Percentiles rank a stretch among this genome's conserved stretches.
Evolutionary conservation across 2,888 invertebrate genomes (phyloP).

Genomic region (Zaprionus bogoriensis): DNA sequence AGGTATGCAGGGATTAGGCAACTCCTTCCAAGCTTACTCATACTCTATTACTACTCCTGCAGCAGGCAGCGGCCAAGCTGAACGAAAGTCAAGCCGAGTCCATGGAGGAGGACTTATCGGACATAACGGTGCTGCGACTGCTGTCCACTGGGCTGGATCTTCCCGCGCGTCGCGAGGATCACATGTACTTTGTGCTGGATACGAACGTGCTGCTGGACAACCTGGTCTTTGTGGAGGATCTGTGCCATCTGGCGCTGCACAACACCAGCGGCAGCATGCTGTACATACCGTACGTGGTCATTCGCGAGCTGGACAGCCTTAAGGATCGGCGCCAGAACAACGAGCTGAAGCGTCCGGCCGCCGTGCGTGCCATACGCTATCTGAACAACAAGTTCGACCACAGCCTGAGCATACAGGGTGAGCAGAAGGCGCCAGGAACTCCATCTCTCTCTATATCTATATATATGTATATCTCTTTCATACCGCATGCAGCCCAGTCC

Average conservation of each 20-base stretch:
- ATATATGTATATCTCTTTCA: not conserved
- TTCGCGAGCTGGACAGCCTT: constrained; percentile 84
- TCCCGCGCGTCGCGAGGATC: constrained; percentile 60
- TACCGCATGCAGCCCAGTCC: constrained; percentile 82
- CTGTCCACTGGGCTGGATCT: constrained; percentile 32
- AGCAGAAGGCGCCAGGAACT: not conserved
- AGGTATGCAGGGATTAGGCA: too few species aligned
- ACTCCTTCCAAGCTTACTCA: too few species aligned
- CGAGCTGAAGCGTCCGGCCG: constrained; percentile 39
- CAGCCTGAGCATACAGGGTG: constrained; percentile 63
- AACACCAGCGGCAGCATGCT: constrained; percentile 80
- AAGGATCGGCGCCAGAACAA: constrained; percentile 76
- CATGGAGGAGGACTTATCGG: not conserved
- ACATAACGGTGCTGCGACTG: not conserved
- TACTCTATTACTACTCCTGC: too few species aligned
- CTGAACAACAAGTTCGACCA: constrained; percentile 71
- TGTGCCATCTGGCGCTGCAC: constrained; percentile 71
- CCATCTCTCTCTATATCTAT: not conserved
- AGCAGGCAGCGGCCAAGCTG: too few species aligned
- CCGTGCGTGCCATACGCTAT: constrained; percentile 75
- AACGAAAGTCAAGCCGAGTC: not conserved
- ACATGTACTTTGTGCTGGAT: constrained; percentile 83
- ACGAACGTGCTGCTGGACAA: constrained; percentile 84
- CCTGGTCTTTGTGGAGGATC: constrained; percentile 80
- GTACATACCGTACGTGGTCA: constrained; percentile 84